Evolutionary conservation across 2,888 invertebrate genomes (phyloP).

Genomic region (Drosophila neoperkinsi): DNA sequence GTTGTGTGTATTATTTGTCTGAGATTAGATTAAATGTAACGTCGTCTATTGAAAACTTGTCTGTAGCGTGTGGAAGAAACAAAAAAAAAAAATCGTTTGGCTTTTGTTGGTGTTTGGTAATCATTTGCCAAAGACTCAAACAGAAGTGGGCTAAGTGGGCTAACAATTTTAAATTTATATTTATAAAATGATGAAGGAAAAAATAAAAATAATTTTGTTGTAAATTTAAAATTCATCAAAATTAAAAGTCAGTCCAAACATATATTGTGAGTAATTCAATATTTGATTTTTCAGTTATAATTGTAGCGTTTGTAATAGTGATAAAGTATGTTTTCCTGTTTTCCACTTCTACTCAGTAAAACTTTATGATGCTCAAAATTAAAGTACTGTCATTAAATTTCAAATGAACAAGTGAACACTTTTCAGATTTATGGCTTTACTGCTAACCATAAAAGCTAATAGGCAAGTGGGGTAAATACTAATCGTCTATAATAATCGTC

Average conservation of each 20-base stretch:
- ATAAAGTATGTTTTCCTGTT: not conserved
- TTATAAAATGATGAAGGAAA: not conserved
- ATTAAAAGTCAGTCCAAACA: not conserved
- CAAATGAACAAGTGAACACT: not conserved
- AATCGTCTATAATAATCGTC: not conserved
- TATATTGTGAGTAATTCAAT: not conserved
- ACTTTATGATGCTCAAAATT: not conserved
- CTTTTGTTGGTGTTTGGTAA: conserved; percentile 10
- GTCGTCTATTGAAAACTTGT: conserved; percentile 40
- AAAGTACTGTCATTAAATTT: not conserved
- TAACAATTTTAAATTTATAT: not conserved
- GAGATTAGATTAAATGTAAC: conserved; percentile 72
- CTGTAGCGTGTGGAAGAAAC: conserved; percentile 29
- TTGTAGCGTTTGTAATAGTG: not conserved
- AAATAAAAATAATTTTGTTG: not conserved
- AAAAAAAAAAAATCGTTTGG: not conserved
- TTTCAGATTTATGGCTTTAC: not conserved
- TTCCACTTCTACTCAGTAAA: not conserved
- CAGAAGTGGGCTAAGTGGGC: not conserved
- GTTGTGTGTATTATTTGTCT: conserved; percentile 49
- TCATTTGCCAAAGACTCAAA: not conserved
- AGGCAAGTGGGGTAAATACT: not conserved
- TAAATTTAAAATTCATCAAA: not conserved
- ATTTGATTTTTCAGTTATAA: not conserved
- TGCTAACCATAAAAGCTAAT: not conserved